Percentiles rank a stretch among this genome's conserved stretches.
Evolutionary conservation across 2,113 vertebrate genomes (phyloP).

Genomic region (Pomatorhinus ruficollis): DNA sequence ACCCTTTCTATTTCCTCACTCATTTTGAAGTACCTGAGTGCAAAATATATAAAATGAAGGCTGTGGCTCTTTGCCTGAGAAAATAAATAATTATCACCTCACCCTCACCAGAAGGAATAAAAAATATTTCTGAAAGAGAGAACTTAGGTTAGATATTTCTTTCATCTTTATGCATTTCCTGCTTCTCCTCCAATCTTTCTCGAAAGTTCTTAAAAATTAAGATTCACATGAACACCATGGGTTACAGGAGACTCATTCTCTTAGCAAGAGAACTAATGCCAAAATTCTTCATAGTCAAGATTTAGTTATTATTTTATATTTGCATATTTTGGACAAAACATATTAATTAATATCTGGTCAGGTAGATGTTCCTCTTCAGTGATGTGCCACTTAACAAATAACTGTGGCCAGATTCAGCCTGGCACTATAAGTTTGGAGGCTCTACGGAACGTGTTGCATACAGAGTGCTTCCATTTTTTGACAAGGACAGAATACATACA

Average conservation of each 20-base stretch:
- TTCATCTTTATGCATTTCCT: background rate
- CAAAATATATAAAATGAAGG: background rate
- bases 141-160: background rate
- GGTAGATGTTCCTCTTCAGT: background rate
- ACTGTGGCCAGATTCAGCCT: background rate
- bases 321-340: background rate
- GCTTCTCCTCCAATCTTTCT: background rate
- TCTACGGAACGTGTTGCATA: fast-evolving
- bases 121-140: background rate
- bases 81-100: background rate
- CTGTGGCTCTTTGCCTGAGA: background rate
- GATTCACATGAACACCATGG: background rate
- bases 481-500: background rate
- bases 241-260: background rate
- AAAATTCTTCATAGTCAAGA: background rate
- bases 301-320: background rate
- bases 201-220: background rate
- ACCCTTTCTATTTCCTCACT: background rate
- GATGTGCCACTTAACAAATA: background rate
- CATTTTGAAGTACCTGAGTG: background rate
- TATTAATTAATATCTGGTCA: background rate
- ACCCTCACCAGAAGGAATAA: background rate
- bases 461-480: background rate
- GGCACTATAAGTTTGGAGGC: background rate
- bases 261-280: background rate